Base-by-base conservation (phyloP, 2,888 invertebrate genomes). In the Deroplatys truncata region DNA sequence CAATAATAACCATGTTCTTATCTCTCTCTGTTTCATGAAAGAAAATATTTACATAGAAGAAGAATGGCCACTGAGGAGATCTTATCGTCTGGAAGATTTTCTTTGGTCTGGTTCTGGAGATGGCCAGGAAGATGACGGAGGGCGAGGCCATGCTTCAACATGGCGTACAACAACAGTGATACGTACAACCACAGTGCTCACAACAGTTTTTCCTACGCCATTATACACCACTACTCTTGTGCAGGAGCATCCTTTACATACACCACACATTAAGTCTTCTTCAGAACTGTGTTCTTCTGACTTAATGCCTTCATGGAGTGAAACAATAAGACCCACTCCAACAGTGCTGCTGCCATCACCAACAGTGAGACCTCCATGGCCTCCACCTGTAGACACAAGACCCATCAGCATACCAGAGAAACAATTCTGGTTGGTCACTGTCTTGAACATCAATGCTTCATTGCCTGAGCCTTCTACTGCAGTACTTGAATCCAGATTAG, bases 101-200 rank as follows among this genome's bases (percentile, higher is more conserved):
- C 97, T 98, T 93, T 98, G 98, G 98, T 97, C 97, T 0, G 98
- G 98, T 0, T 97, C 97, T 0, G 98, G 98, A 0, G 98, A 98
- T 92, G 97, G 97, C 0, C 96, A 96, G 25, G 88, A 88, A 82
- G 88, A 89, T n/a, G 29, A 49, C 25, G 49, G 85, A 20, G 87
- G 87, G 35, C 83, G 88, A 88, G 85, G 31, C 13, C 85, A 85
- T 43, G 15, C 95, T 95, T 0, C 93, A 90, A 91, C 88, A 95
- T 93, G 92, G 94, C 94, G 94, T 13, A 93, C 93, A 13, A 94
- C 95, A 0, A 94, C 96, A 15, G 94, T 96, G 84, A 95, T 95
- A 86, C 95, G 96, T 92, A 95, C 95, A 16, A 96, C 96, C 90
- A 97, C 96, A 0, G 95, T 97, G 1, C 94, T 91, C 31, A 89